Evolutionary conservation across 1,140 invertebrate genomes (phyloP).

Genomic region (Brachionus paranguensis): DNA sequence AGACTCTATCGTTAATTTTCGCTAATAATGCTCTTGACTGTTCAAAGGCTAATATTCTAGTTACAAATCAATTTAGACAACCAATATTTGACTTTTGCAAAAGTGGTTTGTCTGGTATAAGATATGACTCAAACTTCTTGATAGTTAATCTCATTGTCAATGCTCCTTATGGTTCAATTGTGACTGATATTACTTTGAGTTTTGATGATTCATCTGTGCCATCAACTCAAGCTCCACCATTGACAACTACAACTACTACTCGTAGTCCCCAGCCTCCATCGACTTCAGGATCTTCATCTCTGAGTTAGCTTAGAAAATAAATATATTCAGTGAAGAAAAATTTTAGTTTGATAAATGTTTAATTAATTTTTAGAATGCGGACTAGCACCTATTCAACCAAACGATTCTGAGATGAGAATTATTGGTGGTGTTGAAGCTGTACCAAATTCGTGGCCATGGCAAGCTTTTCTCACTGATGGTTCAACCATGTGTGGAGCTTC

Average conservation of each 20-base stretch:
- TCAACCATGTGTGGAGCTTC: neutral
- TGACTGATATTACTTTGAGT: neutral
- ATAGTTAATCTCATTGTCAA: neutral
- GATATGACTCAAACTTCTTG: neutral
- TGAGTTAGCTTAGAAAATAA: neutral
- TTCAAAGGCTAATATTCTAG: neutral
- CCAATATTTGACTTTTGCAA: neutral
- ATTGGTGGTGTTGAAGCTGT: constrained; percentile 41
- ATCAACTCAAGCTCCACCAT: constrained; percentile 9
- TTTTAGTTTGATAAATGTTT: neutral
- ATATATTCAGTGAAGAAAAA: neutral
- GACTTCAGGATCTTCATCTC: neutral
- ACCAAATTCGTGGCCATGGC: constrained; percentile 42
- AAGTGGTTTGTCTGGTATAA: neutral
- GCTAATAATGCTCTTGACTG: neutral
- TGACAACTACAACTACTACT: neutral
- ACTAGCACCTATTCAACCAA: neutral
- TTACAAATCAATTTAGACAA: neutral
- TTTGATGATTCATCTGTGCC: neutral
- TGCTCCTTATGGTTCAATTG: neutral
- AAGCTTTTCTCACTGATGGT: constrained; percentile 38
- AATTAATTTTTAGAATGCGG: neutral
- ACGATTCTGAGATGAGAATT: constrained; percentile 37
- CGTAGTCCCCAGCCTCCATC: neutral
- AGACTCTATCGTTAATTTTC: neutral